phyloP scores from a whole-genome alignment of 35 echinoderm and acorn worm genomes.

The Ophioderma brevispina region DNA sequence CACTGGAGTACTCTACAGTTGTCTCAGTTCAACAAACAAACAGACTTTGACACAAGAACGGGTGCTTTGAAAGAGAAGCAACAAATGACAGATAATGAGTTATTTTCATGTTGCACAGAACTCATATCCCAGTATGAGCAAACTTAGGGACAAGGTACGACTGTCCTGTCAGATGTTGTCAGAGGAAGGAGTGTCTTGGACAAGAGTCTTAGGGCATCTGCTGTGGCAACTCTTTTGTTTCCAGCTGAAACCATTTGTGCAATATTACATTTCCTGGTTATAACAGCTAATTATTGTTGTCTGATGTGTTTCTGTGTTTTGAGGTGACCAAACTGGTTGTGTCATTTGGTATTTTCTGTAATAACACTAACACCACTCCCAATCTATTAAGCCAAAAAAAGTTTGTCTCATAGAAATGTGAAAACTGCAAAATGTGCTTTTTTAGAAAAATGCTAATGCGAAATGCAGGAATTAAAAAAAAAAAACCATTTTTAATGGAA shows the following conservation, averaged over 20 bases:
- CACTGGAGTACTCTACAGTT: too few species aligned
- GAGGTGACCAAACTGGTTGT: too few species aligned
- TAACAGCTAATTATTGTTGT: background rate
- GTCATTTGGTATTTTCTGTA: too few species aligned
- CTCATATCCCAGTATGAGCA: background rate
- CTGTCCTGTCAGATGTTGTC: background rate
- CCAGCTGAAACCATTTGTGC: background rate
- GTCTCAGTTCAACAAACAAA: background rate
- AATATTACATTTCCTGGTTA: background rate
- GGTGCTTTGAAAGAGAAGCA: background rate
- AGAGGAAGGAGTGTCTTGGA: background rate
- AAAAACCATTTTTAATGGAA: too few species aligned
- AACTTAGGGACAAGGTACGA: background rate
- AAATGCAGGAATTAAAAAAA: too few species aligned
- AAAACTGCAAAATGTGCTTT: too few species aligned
- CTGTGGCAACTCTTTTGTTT: background rate
- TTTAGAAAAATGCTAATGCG: too few species aligned
- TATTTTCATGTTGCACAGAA: background rate
- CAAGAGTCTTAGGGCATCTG: background rate
- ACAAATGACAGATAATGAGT: background rate
- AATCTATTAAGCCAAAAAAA: too few species aligned
- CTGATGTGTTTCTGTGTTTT: too few species aligned
- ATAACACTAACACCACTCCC: too few species aligned
- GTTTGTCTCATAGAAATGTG: too few species aligned
- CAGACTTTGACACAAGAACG: background rate